These are phyloP conservation scores for Caenorhabditis inopinata DNA, from an alignment of 1,140 invertebrate genomes.

Conservation along the genomic window DNA sequence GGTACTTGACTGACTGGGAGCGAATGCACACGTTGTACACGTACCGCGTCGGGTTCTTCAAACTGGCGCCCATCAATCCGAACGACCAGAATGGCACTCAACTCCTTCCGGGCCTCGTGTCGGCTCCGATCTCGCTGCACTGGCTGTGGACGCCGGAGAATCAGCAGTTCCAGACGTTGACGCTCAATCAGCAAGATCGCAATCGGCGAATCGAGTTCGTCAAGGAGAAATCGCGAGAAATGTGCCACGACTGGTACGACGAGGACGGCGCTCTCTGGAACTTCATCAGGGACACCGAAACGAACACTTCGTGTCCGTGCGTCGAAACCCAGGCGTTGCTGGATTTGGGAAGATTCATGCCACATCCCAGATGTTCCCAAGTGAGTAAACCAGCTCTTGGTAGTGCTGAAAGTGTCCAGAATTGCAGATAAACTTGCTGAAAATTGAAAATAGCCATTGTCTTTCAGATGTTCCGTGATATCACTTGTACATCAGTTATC, in stretches of 20 bases:
- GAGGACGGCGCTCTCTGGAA: constrained; percentile 62
- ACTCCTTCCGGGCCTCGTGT: constrained; percentile 57
- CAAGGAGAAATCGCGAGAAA: constrained; percentile 61
- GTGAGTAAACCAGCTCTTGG: constrained; percentile 4
- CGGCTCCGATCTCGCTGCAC: constrained; percentile 65
- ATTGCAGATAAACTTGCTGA: too few relatives aligned
- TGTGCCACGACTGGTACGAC: constrained; percentile 66
- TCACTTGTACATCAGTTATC: constrained; percentile 62
- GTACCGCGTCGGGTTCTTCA: constrained; percentile 64
- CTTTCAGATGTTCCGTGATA: constrained; percentile 62
- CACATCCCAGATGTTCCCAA: constrained; percentile 65
- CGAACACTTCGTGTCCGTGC: constrained; percentile 65
- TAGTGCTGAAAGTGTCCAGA: too few relatives aligned
- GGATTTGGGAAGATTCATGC: constrained; percentile 65
- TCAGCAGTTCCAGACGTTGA: constrained; percentile 56
- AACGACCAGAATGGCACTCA: constrained; percentile 28
- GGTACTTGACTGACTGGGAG: constrained; percentile 65
- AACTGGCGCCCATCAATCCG: constrained; percentile 56
- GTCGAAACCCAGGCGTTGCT: constrained; percentile 56
- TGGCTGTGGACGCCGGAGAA: constrained; percentile 66
- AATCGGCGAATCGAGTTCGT: constrained; percentile 57
- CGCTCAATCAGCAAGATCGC: constrained; percentile 51
- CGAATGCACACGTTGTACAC: constrained; percentile 62
- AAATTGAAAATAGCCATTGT: too few relatives aligned
- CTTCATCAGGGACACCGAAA: constrained; percentile 64